Conservation (phyloP, 2,888 invertebrate genomes). For the Protonemura montana region DNA sequence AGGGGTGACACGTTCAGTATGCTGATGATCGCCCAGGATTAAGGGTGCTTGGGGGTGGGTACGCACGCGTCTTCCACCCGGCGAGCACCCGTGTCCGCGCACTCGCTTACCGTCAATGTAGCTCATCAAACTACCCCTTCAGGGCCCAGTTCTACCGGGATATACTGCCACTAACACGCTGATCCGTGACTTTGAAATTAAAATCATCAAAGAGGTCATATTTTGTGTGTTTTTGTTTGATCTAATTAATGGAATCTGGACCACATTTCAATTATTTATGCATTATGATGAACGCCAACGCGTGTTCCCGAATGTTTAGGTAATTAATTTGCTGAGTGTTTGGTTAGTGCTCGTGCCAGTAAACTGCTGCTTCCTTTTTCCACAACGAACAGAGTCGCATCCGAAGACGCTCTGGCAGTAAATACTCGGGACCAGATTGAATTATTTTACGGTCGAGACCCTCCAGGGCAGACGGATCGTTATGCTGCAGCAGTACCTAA, state of each 20-base stretch:
- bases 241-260: constrained; percentile 4
- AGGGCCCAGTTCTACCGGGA: not conserved
- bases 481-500: constrained; percentile 3
- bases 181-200: not conserved
- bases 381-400: not conserved
- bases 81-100: not conserved
- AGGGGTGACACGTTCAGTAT: constrained; percentile 18
- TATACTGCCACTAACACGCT: not conserved
- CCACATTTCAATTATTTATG: not conserved
- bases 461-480: constrained; percentile 4
- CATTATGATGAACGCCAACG: not conserved
- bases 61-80: not conserved
- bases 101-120: not conserved
- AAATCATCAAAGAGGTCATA: not conserved
- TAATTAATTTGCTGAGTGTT: constrained; percentile 3
- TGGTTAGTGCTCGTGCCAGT: not conserved
- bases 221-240: not conserved
- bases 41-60: constrained; percentile 15
- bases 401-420: not conserved
- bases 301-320: not conserved
- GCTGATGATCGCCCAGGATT: constrained; percentile 16
- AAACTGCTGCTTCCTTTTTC: not conserved
- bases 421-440: not conserved
- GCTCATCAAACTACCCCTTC: not conserved
- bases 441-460: not conserved